Evolutionary conservation across 2,888 invertebrate genomes (phyloP), one percentile per base, ranked within the genome.

Genomic region (Pandemis cinnamomeana): DNA sequence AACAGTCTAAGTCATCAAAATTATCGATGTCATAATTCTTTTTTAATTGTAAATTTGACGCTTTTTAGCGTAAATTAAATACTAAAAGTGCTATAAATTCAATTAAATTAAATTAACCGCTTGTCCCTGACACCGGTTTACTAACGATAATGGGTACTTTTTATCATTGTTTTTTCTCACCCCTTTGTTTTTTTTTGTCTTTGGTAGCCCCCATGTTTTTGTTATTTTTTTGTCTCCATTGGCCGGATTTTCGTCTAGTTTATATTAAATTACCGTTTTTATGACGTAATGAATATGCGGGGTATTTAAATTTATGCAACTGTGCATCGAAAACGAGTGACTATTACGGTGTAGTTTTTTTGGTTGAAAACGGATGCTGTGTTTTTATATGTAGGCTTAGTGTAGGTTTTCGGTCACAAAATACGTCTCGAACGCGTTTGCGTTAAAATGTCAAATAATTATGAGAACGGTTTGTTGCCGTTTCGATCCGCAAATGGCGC

Each of bases 201-300:
- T 79, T 87, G 82, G 86, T 86, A 87, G 87, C 89, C 83, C 86
- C 86, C 85, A 75, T 78, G 85, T 91, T 93, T 92, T 91, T 91
- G 80, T 82, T 82, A 68, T 81, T 90, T 91, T 20, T 91, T 92
- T 90, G 80, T 75, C 81, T 81, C 84, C 86, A 92, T 91, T 93
- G 87, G 91, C 92, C 80, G 84, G 89, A 91, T 93, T 93, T 89
- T 90, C 90, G 84, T 90, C 89, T 92, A 91, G 89, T 93, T 93
- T 93, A 92, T 93, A 93, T 93, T 93, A 93, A 93, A 93, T 94
- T 93, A 93, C 92, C 82, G 87, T 92, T 93, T 93, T 92, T 92
- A 81, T 89, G 78, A 77, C 76, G 90, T 91, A 91, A 93, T 93
- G 89, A 91, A 92, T 92, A 94, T 91, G 91, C 91, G 92, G 92